Base-by-base conservation (phyloP, 2,888 invertebrate species). In the Metalampra italica region DNA sequence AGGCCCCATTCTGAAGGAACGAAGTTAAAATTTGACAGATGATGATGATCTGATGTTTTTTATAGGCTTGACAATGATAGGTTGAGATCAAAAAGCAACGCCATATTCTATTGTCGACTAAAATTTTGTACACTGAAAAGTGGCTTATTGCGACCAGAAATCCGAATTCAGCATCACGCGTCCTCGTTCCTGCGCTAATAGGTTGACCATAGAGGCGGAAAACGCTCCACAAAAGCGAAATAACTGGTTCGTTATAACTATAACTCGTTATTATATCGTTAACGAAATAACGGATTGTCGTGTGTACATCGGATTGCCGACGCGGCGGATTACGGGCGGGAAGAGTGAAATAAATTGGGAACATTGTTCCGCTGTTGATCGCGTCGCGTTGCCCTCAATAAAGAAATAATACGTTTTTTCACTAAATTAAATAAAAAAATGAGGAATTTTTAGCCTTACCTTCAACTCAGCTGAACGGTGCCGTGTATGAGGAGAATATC, bases 401-500 rank as follows among this genome's bases (percentile, higher is more conserved):
- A 5, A 9, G 30, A 30, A 30, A 8, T 30, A 5, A 30, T 30
- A 9, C 32, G 32, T 9, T 32, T 32, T 30, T 32, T 32, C 11
- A 5, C 22, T 9, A 36, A 4, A n/a, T n/a, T 36, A 3, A 22
- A 22, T 5, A 22, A 22, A 5, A 22, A 22, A 22, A 22, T n/a
- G n/a, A n/a, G n/a, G n/a, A 22, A 22, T 3, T 22, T 5, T 22
- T 22, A 22, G 22, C 5, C 76, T 77, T 71, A 87, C 87, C 81
- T 78, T 72, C 59, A 65, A 76, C 68, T 85, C 73, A 87, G 81
- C 86, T 87, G 71, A 86, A 84, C 66, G 87, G 85, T 75, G 87
- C 77, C 74, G 76, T 72, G 68, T 78, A 81, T 81, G 87, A 86
- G 78, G 82, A 83, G 79, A 78, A 74, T 80, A 84, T 74, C 88